phyloP scores from a whole-genome alignment of 2,888 invertebrate genomes.

The Argyra leucocephala region DNA sequence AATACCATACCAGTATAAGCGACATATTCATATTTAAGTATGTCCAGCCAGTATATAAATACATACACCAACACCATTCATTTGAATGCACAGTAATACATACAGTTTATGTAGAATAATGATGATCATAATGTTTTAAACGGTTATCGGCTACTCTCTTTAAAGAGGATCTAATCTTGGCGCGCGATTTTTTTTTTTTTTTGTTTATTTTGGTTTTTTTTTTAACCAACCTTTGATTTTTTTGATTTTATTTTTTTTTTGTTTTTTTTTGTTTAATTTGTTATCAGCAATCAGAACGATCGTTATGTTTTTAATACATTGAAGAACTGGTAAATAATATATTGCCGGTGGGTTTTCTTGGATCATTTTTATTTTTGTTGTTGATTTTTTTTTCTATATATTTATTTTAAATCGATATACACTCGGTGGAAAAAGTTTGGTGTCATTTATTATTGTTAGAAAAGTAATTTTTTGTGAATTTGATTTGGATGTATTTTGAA shows the following conservation, averaged over 20 bases:
- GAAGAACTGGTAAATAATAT: background rate
- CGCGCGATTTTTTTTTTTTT: constrained; percentile 1
- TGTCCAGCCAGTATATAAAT: no score
- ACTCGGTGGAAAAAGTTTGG: no score
- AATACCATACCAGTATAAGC: no score
- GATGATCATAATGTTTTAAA: background rate
- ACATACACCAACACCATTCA: no score
- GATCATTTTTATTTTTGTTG: background rate
- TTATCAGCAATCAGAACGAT: background rate
- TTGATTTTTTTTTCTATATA: no score
- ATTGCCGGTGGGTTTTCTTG: background rate
- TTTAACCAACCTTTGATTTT: background rate
- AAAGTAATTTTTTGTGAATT: no score
- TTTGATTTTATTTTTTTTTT: background rate
- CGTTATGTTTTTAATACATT: constrained; percentile 3
- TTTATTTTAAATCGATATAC: no score
- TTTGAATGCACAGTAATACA: no score
- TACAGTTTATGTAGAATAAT: background rate
- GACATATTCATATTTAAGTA: no score
- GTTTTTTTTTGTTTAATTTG: background rate
- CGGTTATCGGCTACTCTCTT: constrained; percentile 3
- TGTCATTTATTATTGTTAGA: no score
- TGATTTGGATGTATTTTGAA: no score
- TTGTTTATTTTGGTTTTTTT: background rate
- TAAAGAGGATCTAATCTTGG: background rate